Conservation (phyloP, 1,140 invertebrate species). For the Pseudomyrmex cubaensis region DNA sequence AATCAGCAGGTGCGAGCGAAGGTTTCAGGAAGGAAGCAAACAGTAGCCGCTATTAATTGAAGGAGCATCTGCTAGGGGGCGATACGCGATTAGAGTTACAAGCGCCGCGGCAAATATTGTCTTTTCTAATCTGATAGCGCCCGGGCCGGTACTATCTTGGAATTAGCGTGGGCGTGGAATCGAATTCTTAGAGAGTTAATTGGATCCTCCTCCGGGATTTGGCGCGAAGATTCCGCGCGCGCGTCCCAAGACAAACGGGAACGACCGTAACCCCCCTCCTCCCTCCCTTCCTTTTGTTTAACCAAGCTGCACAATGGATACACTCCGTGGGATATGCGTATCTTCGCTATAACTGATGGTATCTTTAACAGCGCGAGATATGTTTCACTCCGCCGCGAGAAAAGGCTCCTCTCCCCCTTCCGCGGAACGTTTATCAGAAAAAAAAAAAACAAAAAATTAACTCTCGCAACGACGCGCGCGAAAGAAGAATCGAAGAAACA, state of each 20-base stretch:
- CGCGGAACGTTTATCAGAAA: too few species aligned
- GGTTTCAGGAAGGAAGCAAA: conserved; percentile 64
- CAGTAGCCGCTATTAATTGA: conserved; percentile 70
- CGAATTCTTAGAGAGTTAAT: conserved; percentile 79
- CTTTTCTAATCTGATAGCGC: conserved; percentile 72
- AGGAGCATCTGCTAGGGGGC: conserved; percentile 69
- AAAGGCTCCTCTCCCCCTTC: too few species aligned
- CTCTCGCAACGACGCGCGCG: too few species aligned
- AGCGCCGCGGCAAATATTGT: conserved; percentile 72
- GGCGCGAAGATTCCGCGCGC: conserved; percentile 70
- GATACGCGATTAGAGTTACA: conserved; percentile 72
- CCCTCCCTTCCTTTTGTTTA: conserved; percentile 65
- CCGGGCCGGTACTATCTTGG: conserved; percentile 74
- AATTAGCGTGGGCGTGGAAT: conserved; percentile 78
- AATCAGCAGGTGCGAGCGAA: conserved; percentile 59
- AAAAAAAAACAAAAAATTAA: too few species aligned
- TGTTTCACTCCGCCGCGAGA: too few species aligned
- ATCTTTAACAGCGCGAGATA: conserved; percentile 42
- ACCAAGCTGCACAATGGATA: conserved; percentile 69
- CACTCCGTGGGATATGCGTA: conserved; percentile 42
- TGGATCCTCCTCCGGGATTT: conserved; percentile 76
- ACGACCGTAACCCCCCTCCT: conserved; percentile 66
- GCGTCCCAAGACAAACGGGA: conserved; percentile 67
- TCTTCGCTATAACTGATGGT: conserved; percentile 54
- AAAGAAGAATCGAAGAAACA: too few species aligned